Percentiles rank a stretch among this genome's conserved stretches.
phyloP scores from a whole-genome alignment of 2,113 vertebrate genomes.

The Dipodomys merriami region DNA sequence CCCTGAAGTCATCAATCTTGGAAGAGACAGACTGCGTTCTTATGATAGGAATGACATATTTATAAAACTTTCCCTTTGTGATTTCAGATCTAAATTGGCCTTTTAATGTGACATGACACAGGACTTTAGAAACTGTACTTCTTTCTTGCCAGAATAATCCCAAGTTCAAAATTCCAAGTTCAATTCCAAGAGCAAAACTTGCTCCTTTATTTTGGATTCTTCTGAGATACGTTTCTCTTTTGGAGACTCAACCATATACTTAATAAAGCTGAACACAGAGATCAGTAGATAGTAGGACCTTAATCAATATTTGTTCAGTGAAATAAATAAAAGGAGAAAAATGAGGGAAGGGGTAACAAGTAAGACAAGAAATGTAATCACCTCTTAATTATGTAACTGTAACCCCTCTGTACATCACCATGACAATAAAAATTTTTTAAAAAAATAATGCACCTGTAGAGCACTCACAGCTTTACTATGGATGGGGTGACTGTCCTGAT shows the following conservation, averaged over 20 bases:
- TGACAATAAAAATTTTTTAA: no score
- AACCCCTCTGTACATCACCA: no score
- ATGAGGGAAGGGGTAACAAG: no score
- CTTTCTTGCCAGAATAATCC: constrained; percentile 4
- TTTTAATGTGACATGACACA: constrained; percentile 16
- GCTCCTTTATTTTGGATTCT: not conserved
- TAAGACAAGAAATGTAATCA: no score
- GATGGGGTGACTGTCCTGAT: not conserved
- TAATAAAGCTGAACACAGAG: not conserved
- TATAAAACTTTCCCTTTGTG: not conserved
- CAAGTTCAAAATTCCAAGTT: not conserved
- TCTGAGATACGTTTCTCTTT: not conserved
- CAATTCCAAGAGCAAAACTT: not conserved
- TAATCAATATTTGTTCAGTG: not conserved
- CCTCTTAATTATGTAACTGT: no score
- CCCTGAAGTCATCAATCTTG: not conserved
- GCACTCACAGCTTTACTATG: not conserved
- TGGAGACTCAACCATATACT: not conserved
- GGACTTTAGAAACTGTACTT: not conserved
- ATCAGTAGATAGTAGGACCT: not conserved
- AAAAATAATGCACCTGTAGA: no score
- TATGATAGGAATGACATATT: not conserved
- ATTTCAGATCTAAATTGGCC: constrained; percentile 12
- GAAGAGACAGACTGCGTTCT: not conserved
- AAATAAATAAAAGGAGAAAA: not conserved